phyloP scores from a whole-genome alignment of 2,797 vertebrate genomes.

The Pangasius mekongensis region DNA sequence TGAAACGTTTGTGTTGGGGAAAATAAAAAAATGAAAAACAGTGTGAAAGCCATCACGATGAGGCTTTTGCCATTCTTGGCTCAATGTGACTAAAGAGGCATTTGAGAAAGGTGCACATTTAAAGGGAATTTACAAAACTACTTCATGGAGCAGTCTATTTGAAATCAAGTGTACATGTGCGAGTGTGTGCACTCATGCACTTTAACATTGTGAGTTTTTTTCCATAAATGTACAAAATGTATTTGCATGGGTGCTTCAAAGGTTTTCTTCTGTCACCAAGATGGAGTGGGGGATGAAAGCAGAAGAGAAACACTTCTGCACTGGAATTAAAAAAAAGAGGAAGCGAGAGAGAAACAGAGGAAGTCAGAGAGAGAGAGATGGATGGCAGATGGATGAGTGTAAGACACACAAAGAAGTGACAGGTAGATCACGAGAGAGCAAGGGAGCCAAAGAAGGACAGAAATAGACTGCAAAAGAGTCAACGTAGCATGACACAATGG shows the following conservation, averaged over 20 bases:
- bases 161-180: neutral
- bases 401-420: conserved; percentile 60
- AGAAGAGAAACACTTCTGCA: conserved; percentile 32
- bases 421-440: conserved; percentile 72
- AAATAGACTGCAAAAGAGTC: conserved; percentile 58
- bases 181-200: neutral
- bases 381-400: conserved; percentile 57
- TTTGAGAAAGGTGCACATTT: neutral
- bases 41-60: conserved; percentile 33
- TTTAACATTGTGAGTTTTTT: neutral
- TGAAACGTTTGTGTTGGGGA: conserved; percentile 42
- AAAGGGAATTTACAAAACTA: neutral
- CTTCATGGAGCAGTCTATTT: neutral
- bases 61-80: neutral
- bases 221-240: conserved; percentile 12
- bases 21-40: conserved; percentile 43
- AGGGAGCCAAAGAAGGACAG: conserved; percentile 64
- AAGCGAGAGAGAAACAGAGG: neutral
- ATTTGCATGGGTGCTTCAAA: conserved; percentile 22
- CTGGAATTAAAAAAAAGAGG: conserved; percentile 17
- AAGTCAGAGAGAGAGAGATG: conserved; percentile 29
- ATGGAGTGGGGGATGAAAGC: conserved; percentile 28
- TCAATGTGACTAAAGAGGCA: neutral
- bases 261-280: conserved; percentile 26
- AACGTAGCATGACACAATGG: conserved; percentile 58